Base-by-base conservation (phyloP, 2,888 invertebrate genomes). In the Trachelus stipa region DNA sequence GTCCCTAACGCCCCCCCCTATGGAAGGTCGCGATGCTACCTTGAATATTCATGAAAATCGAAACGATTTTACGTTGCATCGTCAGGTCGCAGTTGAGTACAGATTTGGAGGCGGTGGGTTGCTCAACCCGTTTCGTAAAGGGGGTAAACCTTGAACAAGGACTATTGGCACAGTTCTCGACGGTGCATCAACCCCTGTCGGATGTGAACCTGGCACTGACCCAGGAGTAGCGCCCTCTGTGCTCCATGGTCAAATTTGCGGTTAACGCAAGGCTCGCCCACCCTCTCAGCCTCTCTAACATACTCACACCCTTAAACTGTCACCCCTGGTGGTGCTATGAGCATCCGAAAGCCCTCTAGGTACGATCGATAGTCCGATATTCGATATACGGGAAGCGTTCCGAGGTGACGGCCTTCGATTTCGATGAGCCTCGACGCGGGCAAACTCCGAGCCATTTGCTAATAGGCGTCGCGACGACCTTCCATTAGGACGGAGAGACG, bases 401-500 rank as follows among this genome's bases (percentile, higher is more conserved):
- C 9, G 56, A 56, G 56, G 56, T 56, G 56, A 56, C 56, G 56
- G 56, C 56, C 56, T 23, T 56, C 56, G 56, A 56, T 56, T 56
- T 56, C 56, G 56, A 56, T 56, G 56, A 56, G 56, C 23, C 31
- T 34, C 71, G 84, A 86, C 88, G 86, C 80, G 83, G 87, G 83
- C 84, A 86, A 86, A 84, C 86, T 84, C 85, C 87, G 89, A 89
- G 85, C 89, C 89, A 89, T 89, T 89, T 88, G 87, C 89, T 89
- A 89, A 89, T 89, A 89, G 87, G 88, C 86, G 87, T 87, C 88
- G 84, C 87, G 88, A 88, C 87, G 88, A 87, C 84, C 87, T 83
- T 87, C 87, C 87, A 88, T 88, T 88, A 88, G 87, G 87, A 88
- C 88, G 81, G 87, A 87, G 88, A 87, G 87, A 88, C 87, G 88